phyloP scores from a whole-genome alignment of 2,113 vertebrate genomes.

The Leptocoma aspasia region DNA sequence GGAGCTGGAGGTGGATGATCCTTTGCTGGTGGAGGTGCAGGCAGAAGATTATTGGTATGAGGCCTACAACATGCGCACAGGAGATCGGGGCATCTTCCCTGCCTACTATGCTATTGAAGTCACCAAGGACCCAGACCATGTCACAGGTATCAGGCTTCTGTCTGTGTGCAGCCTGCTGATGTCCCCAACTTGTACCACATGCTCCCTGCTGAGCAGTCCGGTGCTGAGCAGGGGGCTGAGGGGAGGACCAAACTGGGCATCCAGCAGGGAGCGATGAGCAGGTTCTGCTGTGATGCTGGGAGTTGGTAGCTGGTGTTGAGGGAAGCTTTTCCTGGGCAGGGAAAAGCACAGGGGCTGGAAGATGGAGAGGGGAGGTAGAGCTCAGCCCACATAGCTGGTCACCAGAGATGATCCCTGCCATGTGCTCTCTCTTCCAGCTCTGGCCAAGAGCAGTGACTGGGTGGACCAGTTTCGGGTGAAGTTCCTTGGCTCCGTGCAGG shows the following conservation, averaged over 20 bases:
- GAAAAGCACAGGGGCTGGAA: background rate
- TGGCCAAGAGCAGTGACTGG: conserved; percentile 88
- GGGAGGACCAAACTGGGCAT: background rate
- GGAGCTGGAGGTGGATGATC: conserved; percentile 94
- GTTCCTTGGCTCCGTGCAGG: conserved; percentile 95
- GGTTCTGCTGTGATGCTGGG: background rate
- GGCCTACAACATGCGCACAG: conserved; percentile 95
- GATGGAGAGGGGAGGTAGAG: background rate
- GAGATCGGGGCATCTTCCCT: conserved; percentile 88
- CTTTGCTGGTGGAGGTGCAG: conserved; percentile 92
- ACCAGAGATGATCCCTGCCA: accelerated
- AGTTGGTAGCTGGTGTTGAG: background rate
- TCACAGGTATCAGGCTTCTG: conserved; percentile 76
- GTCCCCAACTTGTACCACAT: background rate
- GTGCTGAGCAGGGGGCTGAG: background rate
- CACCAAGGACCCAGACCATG: conserved; percentile 83
- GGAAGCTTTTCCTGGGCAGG: background rate
- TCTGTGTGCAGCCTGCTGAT: background rate
- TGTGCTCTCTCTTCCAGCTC: conserved; percentile 50
- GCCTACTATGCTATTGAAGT: conserved; percentile 95
- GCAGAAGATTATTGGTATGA: conserved; percentile 98
- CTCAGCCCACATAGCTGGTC: background rate
- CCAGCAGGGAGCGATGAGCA: background rate
- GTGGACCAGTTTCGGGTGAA: conserved; percentile 91
- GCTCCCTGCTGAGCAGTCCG: background rate